Percentiles rank a stretch among this genome's conserved stretches.
phyloP scores from a whole-genome alignment of 1,140 invertebrate species.

The Diabrotica virgifera region DNA sequence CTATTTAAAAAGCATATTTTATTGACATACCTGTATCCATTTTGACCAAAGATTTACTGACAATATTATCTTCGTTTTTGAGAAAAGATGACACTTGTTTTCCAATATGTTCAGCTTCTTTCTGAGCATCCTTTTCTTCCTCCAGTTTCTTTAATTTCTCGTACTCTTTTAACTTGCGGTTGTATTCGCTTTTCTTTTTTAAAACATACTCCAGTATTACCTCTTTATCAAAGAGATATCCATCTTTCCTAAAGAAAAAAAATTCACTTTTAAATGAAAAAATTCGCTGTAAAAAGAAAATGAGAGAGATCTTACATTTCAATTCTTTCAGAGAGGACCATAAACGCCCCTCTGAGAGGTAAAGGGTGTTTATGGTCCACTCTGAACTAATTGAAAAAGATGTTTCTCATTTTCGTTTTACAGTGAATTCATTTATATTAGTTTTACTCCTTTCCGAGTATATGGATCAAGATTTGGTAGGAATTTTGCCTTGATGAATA shows the following conservation, averaged over 20 bases:
- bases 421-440: too few relatives aligned
- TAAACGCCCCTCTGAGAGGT: too few relatives aligned
- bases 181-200: conserved; percentile 91
- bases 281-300: too few relatives aligned
- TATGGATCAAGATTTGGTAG: too few relatives aligned
- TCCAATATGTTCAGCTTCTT: conserved; percentile 67
- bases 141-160: conserved; percentile 83
- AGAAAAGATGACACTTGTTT: conserved; percentile 73
- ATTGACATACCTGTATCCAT: not conserved
- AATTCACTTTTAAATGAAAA: too few relatives aligned
- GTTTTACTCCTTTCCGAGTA: too few relatives aligned
- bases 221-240: conserved; percentile 96
- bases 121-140: conserved; percentile 59
- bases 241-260: conserved; percentile 69
- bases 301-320: too few relatives aligned
- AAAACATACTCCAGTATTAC: conserved; percentile 95
- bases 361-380: too few relatives aligned
- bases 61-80: conserved; percentile 72
- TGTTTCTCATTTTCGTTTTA: too few relatives aligned
- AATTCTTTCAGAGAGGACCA: too few relatives aligned
- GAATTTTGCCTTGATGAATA: too few relatives aligned
- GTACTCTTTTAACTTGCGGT: conserved; percentile 87
- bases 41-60: conserved; percentile 49
- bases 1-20: conserved; percentile 46
- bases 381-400: too few relatives aligned